Base-by-base conservation (phyloP, 2,113 vertebrate species). In the Macrotus californicus region DNA sequence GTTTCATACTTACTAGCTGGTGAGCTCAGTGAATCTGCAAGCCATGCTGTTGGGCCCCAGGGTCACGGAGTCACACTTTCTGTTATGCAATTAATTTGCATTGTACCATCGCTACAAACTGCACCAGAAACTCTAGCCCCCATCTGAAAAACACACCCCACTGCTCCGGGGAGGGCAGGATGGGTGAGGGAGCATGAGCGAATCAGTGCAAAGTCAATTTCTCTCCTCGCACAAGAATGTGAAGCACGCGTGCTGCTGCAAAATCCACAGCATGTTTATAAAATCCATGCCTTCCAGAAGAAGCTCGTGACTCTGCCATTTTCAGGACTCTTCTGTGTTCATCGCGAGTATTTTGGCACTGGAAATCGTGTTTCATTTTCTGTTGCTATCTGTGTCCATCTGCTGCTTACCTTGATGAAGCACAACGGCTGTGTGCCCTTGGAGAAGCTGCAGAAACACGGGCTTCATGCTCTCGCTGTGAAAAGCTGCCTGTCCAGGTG, bases 151-250 rank as follows among this genome's bases (percentile, higher is more conserved):
- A 54, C 14, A 6, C 6, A 39, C 4, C 2, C n/a, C 31, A 7
- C 3, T 34, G 22, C 39, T 54, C 22, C 4, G 0, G 7, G 21
- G 18, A 59, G 21, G 21, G 31, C 18, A 48, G 29, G 24, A 50
- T 3, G n/a, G 39, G 19, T 56, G 50, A 43, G 6, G 46, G 24
- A 26, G 1, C 2, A 0, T 2, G 8, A 12, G 19, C 11, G 22
- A 39, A 24, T 43, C 41, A n/a, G 34, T 13, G 69, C 34, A 48
- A 64, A 52, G 48, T 43, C 36, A 21, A 7, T 77, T 83, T 83
- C 41, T 54, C 72, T 59, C 0, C 50, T n/a, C 15, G 41, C 66
- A 43, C 66, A 72, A 59, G 54, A 43, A 54, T 2, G 24, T 22
- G 34, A 54, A 77, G 39, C 9, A 9, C 10, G 56, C 56, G 11